A percentile compares a stretch with the other conserved stretches of the same genome.
Conservation (phyloP, 1,140 invertebrate genomes). For the Homalodisca vitripennis region DNA sequence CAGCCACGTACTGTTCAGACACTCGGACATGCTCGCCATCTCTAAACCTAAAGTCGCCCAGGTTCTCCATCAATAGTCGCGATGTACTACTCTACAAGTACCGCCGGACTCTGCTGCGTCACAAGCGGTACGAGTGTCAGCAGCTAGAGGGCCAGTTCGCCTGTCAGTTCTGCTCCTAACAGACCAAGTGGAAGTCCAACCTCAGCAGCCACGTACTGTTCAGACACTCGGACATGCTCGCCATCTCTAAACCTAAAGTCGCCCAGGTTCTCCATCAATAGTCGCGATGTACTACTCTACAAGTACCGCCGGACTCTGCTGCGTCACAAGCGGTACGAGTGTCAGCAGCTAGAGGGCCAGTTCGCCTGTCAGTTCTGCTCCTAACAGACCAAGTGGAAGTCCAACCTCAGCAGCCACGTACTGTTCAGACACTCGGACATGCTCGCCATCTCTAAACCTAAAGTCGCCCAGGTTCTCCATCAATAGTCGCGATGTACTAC, state of each 20-base stretch:
- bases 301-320: constrained; percentile 53
- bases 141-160: constrained; percentile 47
- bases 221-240: background rate
- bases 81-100: too few species aligned
- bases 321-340: constrained; percentile 55
- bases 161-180: constrained; percentile 46
- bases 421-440: background rate
- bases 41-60: too few species aligned
- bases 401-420: constrained; percentile 51
- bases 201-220: constrained; percentile 48
- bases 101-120: constrained; percentile 52
- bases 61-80: too few species aligned
- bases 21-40: too few species aligned
- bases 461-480: too few species aligned
- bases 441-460: too few species aligned
- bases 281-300: too few species aligned
- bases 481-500: too few species aligned
- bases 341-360: constrained; percentile 49
- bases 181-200: constrained; percentile 52
- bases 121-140: constrained; percentile 55
- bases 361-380: constrained; percentile 46
- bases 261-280: too few species aligned
- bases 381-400: constrained; percentile 51
- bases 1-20: constrained; percentile 45
- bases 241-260: too few species aligned